Evolutionary conservation across 2,888 invertebrate genomes (phyloP), one percentile per base, ranked within the genome.

Genomic region (Caenorhabditis sp.): DNA sequence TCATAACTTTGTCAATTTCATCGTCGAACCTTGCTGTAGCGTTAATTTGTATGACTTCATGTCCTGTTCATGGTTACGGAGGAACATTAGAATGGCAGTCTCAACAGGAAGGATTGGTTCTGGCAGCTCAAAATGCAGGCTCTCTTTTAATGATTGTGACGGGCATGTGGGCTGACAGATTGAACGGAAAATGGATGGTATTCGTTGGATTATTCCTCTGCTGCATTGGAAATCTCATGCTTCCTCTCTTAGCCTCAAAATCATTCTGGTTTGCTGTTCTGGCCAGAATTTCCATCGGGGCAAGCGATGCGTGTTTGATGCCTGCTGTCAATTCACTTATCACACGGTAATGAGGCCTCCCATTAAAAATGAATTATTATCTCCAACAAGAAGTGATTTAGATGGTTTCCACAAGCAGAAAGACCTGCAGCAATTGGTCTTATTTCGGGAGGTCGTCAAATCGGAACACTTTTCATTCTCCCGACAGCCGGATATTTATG

Each of bases 161-260:
- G 1, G 91, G 91, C 41, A 82, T 90, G 81, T 91, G 89, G 84
- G 91, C 91, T 7, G 90, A 90, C 58, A 77, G 90, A 22, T 64
- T 91, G 47, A 91, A 91, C 72, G 91, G 91, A 22, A 91, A 91
- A 64, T 89, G 89, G 85, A 91, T 91, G 91, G 90, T 90, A 1
- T 87, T 87, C 54, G 77, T 86, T 19, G 86, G 86, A 2, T 70
- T 90, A 14, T 59, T 90, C 12, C 86, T 91, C 8, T 90, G 90
- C 56, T 86, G 88, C 44, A 59, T 88, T 26, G 91, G 89, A 16
- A 91, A 91, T 72, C 73, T 89, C 31, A 80, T 87, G 75, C 87
- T 91, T 0, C 91, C 91, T 1, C 73, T 90, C 16, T 51, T 86
- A 8, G 85, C 88, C 19, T 56, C 80, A 14, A 77, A 89, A 44